Conservation (phyloP, 2,797 vertebrate species). For the Danio tinwini region DNA sequence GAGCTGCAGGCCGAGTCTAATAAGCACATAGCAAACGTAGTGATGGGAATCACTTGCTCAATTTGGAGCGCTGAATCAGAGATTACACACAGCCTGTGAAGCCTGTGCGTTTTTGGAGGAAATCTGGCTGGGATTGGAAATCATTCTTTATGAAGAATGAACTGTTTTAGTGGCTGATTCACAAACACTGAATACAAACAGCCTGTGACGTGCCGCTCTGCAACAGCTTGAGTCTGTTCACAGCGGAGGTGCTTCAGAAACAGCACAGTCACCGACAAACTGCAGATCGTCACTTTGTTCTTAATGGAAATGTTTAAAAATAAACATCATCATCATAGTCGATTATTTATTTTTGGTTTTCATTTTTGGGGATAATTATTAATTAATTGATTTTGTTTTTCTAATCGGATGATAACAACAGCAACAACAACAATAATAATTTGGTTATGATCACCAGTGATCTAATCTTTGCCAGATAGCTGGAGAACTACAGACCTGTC, state of each 20-base stretch:
- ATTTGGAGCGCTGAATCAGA: constrained; percentile 6
- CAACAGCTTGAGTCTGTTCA: constrained; percentile 20
- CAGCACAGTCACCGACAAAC: background rate
- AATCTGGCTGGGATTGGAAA: background rate
- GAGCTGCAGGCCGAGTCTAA: constrained; percentile 28
- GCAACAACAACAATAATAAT: too few species aligned
- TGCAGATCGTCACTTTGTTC: background rate
- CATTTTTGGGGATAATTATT: too few species aligned
- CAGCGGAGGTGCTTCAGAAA: background rate
- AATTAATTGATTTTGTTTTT: too few species aligned
- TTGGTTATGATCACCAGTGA: too few species aligned
- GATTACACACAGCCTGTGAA: background rate
- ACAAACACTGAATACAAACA: background rate
- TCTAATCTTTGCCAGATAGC: too few species aligned
- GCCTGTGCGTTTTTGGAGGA: background rate
- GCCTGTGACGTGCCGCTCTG: background rate
- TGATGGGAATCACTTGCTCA: constrained; percentile 13
- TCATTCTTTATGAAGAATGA: background rate
- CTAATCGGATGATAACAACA: too few species aligned
- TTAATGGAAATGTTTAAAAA: background rate
- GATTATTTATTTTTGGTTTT: too few species aligned
- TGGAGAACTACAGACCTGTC: too few species aligned
- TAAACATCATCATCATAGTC: too few species aligned
- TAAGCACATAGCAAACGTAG: constrained; percentile 9
- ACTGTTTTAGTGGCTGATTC: constrained; percentile 17